These are phyloP conservation scores for Holothuria scabra DNA, from an alignment of 53 echinoderm and acorn worm genomes.

Conservation along the genomic window DNA sequence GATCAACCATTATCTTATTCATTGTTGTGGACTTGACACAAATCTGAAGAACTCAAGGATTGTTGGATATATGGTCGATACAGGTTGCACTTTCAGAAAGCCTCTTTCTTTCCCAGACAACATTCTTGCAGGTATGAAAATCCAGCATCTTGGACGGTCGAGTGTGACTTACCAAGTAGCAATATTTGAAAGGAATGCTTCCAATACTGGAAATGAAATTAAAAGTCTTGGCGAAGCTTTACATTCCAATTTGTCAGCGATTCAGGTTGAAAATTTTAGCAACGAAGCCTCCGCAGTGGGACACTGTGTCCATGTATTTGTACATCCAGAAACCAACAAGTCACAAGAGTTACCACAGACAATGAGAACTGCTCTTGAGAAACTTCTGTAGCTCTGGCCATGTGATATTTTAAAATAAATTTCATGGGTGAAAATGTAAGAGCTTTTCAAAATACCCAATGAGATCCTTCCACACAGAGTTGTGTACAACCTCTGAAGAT, in stretches of 20 bases:
- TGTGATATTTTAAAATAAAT: too few relatives aligned
- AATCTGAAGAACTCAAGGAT: slow-evolving; percentile 55
- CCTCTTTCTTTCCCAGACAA: slow-evolving; percentile 75
- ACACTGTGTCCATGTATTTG: slow-evolving; percentile 86
- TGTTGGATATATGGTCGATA: slow-evolving; percentile 80
- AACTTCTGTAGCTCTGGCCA: background rate
- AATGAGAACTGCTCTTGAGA: slow-evolving; percentile 57
- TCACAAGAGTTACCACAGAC: slow-evolving; percentile 42
- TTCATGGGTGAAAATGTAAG: too few relatives aligned
- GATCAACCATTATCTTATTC: slow-evolving; percentile 82
- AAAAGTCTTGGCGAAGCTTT: background rate
- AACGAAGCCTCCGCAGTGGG: slow-evolving; percentile 78
- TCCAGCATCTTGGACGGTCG: slow-evolving; percentile 77
- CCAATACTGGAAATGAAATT: background rate
- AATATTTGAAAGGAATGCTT: slow-evolving; percentile 62
- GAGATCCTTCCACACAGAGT: too few relatives aligned
- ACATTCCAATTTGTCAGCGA: background rate
- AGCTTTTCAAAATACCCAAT: too few relatives aligned
- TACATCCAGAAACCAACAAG: slow-evolving; percentile 61
- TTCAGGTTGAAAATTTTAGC: slow-evolving; percentile 16
- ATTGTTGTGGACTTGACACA: slow-evolving; percentile 58
- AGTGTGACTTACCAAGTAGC: slow-evolving; percentile 85
- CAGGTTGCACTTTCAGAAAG: slow-evolving; percentile 63
- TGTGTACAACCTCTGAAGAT: too few relatives aligned
- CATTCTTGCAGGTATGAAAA: slow-evolving; percentile 68